Evolutionary conservation across 2,797 vertebrate species (phyloP).

Genomic region (Chaunax sp.): DNA sequence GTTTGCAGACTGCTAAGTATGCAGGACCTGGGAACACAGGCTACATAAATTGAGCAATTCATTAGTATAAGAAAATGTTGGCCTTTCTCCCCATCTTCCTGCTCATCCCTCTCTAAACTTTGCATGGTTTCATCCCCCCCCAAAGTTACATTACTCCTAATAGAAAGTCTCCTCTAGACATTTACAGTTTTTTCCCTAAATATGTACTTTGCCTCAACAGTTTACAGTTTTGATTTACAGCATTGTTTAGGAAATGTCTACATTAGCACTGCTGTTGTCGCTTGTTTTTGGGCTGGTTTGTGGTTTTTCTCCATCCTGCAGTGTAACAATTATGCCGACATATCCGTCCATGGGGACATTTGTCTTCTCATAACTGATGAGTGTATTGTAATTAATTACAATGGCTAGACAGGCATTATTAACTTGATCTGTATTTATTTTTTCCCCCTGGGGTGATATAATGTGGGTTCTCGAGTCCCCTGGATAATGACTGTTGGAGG

Average conservation of each 20-base stretch:
- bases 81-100: slow-evolving; percentile 13
- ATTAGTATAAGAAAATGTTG: slow-evolving; percentile 37
- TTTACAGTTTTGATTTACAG: background rate
- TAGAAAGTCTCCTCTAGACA: background rate
- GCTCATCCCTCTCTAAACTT: background rate
- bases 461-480: slow-evolving; percentile 68
- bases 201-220: background rate
- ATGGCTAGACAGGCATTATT: slow-evolving; percentile 72
- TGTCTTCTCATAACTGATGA: slow-evolving; percentile 71
- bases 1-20: slow-evolving; percentile 57
- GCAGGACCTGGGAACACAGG: slow-evolving; percentile 37
- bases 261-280: slow-evolving; percentile 24
- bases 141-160: background rate
- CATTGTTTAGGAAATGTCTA: background rate
- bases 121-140: background rate
- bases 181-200: background rate
- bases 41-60: slow-evolving; percentile 41
- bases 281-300: slow-evolving; percentile 21
- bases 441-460: slow-evolving; percentile 64
- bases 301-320: slow-evolving; percentile 42
- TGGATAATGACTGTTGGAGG: slow-evolving; percentile 77
- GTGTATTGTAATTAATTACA: slow-evolving; percentile 77
- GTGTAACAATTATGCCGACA: slow-evolving; percentile 40
- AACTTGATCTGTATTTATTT: slow-evolving; percentile 79
- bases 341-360: slow-evolving; percentile 63